A percentile compares a stretch with the other conserved stretches of the same genome.
phyloP scores from a whole-genome alignment of 1,140 invertebrate species.

The Anoplolepis gracilipes region DNA sequence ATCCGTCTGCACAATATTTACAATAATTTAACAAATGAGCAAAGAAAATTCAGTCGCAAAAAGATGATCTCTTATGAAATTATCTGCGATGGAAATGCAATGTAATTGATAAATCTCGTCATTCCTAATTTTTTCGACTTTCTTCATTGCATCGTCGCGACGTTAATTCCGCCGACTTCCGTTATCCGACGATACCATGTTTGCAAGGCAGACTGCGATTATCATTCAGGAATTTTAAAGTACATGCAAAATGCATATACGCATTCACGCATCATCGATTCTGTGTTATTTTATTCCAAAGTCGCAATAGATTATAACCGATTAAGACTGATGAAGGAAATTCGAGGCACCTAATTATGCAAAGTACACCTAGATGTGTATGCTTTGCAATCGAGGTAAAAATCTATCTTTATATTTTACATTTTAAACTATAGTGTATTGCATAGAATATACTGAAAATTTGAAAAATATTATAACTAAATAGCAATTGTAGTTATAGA shows the following conservation, averaged over 20 bases:
- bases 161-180: conserved; percentile 43
- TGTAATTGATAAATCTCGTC: conserved; percentile 14
- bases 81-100: not conserved
- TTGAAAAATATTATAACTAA: not conserved
- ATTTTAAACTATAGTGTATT: not conserved
- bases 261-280: conserved; percentile 18
- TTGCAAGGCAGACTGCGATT: not conserved
- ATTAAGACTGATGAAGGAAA: conserved; percentile 8
- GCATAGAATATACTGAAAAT: not conserved
- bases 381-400: not conserved
- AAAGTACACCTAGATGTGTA: not conserved
- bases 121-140: not conserved
- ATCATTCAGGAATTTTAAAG: conserved; percentile 34
- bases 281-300: conserved; percentile 24
- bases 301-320: not conserved
- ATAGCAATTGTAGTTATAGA: not conserved
- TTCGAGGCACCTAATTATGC: conserved; percentile 32
- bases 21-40: not conserved
- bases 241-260: not conserved
- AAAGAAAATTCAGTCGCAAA: not conserved
- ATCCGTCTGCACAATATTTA: not conserved
- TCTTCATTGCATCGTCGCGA: conserved; percentile 41
- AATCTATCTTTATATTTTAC: not conserved
- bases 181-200: not conserved
- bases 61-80: not conserved